phyloP scores from a whole-genome alignment of 1,140 invertebrate genomes.

The Macrotrachela quadricornifera region DNA sequence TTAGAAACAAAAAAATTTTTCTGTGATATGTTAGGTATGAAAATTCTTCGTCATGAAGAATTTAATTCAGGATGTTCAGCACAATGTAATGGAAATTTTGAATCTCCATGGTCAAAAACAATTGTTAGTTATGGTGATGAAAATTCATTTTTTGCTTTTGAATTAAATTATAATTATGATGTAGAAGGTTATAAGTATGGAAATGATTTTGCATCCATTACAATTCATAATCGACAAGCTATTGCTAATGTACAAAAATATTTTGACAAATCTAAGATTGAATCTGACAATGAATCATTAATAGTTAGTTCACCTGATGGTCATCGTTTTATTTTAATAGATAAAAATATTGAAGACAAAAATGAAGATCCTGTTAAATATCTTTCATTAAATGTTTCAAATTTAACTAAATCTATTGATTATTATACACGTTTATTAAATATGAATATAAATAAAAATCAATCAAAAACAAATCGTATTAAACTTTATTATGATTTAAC shows the following conservation, averaged over 20 bases:
- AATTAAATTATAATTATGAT: constrained; percentile 95
- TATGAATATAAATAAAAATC: neutral
- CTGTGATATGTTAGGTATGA: constrained; percentile 70
- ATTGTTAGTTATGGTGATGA: constrained; percentile 95
- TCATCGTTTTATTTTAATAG: constrained; percentile 61
- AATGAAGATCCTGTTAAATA: constrained; percentile 55
- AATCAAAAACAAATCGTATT: neutral
- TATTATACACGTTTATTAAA: constrained; percentile 10
- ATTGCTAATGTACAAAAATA: constrained; percentile 39
- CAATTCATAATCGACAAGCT: constrained; percentile 52
- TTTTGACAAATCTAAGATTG: constrained; percentile 12
- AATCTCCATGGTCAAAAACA: constrained; percentile 68
- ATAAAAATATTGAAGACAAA: constrained; percentile 33
- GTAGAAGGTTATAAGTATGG: constrained; percentile 57
- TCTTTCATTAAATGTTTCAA: constrained; percentile 53
- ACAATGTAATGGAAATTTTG: constrained; percentile 55
- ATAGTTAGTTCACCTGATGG: constrained; percentile 59
- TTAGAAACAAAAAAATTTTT: constrained; percentile 63
- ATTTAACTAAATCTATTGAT: constrained; percentile 47
- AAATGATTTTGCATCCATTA: constrained; percentile 65
- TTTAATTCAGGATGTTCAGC: constrained; percentile 85
- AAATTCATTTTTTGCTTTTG: constrained; percentile 78
- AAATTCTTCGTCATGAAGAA: constrained; percentile 78
- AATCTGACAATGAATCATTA: too few relatives aligned
- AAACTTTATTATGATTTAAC: too few relatives aligned